These are phyloP conservation scores for Penaeus japonicus DNA, from an alignment of 1,140 invertebrate genomes.

Conservation along the genomic window DNA sequence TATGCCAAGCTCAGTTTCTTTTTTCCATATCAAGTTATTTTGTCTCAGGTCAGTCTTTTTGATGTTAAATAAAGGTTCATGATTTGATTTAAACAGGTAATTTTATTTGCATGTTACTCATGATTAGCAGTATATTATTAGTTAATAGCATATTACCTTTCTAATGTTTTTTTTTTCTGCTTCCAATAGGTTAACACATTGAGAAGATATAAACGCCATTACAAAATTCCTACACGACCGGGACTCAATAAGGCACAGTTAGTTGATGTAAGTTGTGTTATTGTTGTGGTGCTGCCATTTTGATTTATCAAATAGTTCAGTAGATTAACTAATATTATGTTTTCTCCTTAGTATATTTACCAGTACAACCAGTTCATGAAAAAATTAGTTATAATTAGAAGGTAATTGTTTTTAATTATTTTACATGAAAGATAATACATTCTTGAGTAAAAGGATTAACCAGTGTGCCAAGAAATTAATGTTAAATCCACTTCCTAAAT, in stretches of 20 bases:
- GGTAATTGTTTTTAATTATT: background rate
- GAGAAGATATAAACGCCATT: constrained; percentile 91
- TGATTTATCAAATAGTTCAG: too few species aligned
- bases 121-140: background rate
- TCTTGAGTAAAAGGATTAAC: too few species aligned
- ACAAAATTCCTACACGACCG: constrained; percentile 87
- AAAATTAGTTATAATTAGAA: background rate
- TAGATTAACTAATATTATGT: too few species aligned
- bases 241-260: constrained; percentile 94
- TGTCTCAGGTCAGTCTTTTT: too few species aligned
- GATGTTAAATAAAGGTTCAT: too few species aligned
- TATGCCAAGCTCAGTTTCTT: too few species aligned
- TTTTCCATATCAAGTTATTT: too few species aligned
- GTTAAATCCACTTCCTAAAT: too few species aligned
- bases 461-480: too few species aligned
- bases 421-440: too few species aligned
- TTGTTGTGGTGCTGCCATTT: background rate
- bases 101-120: background rate
- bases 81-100: background rate
- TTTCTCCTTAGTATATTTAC: too few species aligned
- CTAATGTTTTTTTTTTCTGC: background rate
- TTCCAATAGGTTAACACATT: constrained; percentile 88
- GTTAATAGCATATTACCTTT: background rate
- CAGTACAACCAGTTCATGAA: background rate
- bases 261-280: constrained; percentile 82